These are phyloP conservation scores for Aleiodes testaceus DNA, from an alignment of 2,888 invertebrate species.

Conservation along the genomic window DNA sequence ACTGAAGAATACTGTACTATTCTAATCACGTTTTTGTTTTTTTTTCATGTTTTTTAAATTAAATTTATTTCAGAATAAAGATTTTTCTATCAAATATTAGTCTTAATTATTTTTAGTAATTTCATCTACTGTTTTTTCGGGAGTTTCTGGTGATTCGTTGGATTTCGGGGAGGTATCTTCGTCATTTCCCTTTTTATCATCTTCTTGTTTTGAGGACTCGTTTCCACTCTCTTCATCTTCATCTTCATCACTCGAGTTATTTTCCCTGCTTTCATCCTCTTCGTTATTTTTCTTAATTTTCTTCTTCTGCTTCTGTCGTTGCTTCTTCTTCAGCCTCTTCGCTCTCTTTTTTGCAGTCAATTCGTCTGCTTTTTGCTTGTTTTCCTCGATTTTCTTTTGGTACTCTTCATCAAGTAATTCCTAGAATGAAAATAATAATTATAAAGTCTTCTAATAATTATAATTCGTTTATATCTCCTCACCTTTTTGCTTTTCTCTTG, in stretches of 20 bases:
- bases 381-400: conserved; percentile 85
- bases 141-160: conserved; percentile 14
- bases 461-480: conserved; percentile 50
- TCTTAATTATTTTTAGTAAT: conserved; percentile 6
- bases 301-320: conserved; percentile 71
- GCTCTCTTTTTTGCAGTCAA: conserved; percentile 93
- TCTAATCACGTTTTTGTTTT: background rate
- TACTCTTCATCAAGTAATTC: conserved; percentile 90
- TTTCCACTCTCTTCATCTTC: conserved; percentile 70
- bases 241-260: conserved; percentile 61
- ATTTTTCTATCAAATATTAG: conserved; percentile 19
- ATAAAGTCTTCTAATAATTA: conserved; percentile 13
- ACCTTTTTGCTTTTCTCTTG: conserved; percentile 91
- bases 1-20: background rate
- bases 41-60: conserved; percentile 1
- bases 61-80: conserved; percentile 35
- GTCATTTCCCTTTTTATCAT: background rate
- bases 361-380: conserved; percentile 81
- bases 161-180: conserved; percentile 22
- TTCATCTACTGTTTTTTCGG: conserved; percentile 51
- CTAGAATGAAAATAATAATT: conserved; percentile 69
- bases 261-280: conserved; percentile 49
- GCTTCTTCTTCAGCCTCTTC: conserved; percentile 88
- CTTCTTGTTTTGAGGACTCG: background rate
- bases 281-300: conserved; percentile 59